phyloP scores from a whole-genome alignment of 1,140 invertebrate species.

The Drosophila pandora region DNA sequence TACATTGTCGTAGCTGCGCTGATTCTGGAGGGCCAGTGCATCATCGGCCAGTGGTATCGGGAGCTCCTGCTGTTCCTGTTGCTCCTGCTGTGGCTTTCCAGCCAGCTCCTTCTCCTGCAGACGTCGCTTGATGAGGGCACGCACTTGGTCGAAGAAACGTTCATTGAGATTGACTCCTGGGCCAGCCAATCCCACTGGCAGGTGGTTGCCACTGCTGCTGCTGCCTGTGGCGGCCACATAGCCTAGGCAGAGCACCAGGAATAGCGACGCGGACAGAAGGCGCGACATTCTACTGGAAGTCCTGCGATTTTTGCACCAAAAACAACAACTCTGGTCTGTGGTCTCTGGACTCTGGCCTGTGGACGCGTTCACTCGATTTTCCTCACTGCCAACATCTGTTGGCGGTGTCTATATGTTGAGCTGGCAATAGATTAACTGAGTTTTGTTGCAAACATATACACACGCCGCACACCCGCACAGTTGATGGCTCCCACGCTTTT shows the following conservation, averaged over 20 bases:
- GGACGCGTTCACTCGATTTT: conserved; percentile 52
- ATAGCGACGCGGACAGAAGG: conserved; percentile 36
- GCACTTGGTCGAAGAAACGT: conserved; percentile 77
- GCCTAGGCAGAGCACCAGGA: conserved; percentile 35
- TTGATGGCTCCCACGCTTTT: conserved; percentile 63
- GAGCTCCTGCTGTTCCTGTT: conserved; percentile 32
- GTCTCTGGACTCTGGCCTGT: conserved; percentile 19
- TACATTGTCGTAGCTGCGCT: conserved; percentile 71
- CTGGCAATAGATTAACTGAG: conserved; percentile 73
- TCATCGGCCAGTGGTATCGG: conserved; percentile 54
- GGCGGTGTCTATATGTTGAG: conserved; percentile 78
- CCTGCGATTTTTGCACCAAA: conserved; percentile 29
- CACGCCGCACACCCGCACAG: conserved; percentile 28
- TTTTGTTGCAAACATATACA: conserved; percentile 35
- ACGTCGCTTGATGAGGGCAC: conserved; percentile 75
- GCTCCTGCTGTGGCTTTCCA: conserved; percentile 26
- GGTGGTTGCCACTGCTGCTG: conserved; percentile 59
- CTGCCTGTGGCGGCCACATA: conserved; percentile 10
- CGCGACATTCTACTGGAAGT: conserved; percentile 41
- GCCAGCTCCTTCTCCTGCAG: conserved; percentile 59
- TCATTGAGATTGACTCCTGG: conserved; percentile 66
- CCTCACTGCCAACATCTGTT: conserved; percentile 70
- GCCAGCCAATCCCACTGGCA: conserved; percentile 52
- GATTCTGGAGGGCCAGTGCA: conserved; percentile 64
- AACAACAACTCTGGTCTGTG: conserved; percentile 9